Base-by-base conservation (phyloP, 2,113 vertebrate genomes). In the Brachypteracias leptosomus region DNA sequence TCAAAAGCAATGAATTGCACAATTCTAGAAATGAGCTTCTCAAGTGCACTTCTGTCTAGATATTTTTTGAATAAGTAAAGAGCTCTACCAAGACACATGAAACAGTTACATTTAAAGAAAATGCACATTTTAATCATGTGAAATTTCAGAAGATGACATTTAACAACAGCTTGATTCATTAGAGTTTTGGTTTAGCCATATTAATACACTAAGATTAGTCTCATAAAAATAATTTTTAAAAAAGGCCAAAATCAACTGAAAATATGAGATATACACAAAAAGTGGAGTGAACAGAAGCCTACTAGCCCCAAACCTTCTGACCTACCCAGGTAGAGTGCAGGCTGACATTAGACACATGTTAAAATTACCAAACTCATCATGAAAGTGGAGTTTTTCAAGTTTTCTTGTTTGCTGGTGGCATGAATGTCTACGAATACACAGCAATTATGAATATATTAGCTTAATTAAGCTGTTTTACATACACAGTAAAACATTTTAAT, bases 401-500 rank as follows among this genome's bases (percentile, higher is more conserved):
- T 76, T 81, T 76, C 47, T 57, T 73, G 28, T 90, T 89, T 70
- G 44, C 22, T 94, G 28, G 26, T 83, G 71, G 63, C 40, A 83
- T 54, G 76, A 54, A 74, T 82, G 51, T 55, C 82, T 73, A 91
- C 59, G 71, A 94, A 91, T 25, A 67, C 52, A 94, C 40, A 65
- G 14, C 66, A 88, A 59, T 81, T 83, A 87, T 11, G 9, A 95
- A 72, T 66, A n/a, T 76, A 81, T 78, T 85, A 90, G 22, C 35
- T 84, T 63, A 94, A 95, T 94, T 76, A 90, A 76, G 61, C 26
- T 93, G 87, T 24, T 94, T 94, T 90, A 92, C 65, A 94, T 76
- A 93, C 38, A 36, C 1, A 5, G 42, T 73, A 89, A 95, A 95
- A 82, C 28, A 92, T 82, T 81, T 90, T 71, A 82, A 95, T 93